These are phyloP conservation scores for Rhagonycha fulva DNA, from an alignment of 2,888 invertebrate genomes.

Conservation along the genomic window DNA sequence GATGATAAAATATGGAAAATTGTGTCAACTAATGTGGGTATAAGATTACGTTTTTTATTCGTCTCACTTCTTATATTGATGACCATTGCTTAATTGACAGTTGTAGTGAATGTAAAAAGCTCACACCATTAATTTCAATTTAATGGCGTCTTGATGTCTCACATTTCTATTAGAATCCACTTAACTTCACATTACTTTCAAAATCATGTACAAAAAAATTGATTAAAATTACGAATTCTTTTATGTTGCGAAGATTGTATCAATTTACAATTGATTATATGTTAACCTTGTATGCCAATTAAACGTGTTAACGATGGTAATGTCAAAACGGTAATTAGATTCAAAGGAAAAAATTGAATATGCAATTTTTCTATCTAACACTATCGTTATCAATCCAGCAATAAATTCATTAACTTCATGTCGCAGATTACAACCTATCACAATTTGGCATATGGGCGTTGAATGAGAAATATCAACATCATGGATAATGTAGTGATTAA, in stretches of 20 bases:
- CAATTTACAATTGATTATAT: neutral
- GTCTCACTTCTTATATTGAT: neutral
- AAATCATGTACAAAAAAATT: neutral
- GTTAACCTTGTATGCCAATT: neutral
- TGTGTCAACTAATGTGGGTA: neutral
- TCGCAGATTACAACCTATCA: slow-evolving; percentile 21
- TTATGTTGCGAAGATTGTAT: neutral
- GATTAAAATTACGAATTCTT: neutral
- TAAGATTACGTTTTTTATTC: neutral
- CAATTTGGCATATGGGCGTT: slow-evolving; percentile 30
- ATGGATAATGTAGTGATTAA: slow-evolving; percentile 15
- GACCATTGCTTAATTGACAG: neutral
- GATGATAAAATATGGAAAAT: neutral
- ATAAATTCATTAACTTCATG: slow-evolving; percentile 11
- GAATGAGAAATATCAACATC: slow-evolving; percentile 17
- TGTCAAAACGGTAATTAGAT: neutral
- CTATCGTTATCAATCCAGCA: slow-evolving; percentile 5
- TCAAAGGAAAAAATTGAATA: neutral
- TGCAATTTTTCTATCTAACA: slow-evolving; percentile 4
- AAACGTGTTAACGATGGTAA: neutral
- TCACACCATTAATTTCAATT: neutral
- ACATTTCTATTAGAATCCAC: neutral
- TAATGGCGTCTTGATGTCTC: neutral
- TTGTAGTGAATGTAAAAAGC: neutral
- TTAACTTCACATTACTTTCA: neutral